Evolutionary conservation across 1,140 invertebrate genomes (phyloP).

Genomic region (Drosophila sproati): DNA sequence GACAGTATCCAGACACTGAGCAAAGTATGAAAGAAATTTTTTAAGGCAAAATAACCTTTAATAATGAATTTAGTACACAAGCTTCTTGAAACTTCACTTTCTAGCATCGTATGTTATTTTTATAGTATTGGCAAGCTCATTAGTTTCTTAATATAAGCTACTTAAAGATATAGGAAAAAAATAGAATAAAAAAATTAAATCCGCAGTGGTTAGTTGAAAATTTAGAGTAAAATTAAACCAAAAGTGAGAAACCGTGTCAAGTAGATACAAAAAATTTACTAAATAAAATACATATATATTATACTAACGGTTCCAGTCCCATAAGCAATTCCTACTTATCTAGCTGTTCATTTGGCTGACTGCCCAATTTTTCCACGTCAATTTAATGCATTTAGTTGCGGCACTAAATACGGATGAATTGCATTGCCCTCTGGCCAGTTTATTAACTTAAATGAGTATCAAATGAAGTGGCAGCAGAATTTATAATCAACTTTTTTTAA

Average conservation of each 20-base stretch:
- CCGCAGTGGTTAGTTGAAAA: too few species aligned
- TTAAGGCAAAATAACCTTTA: too few species aligned
- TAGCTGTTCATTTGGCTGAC: conserved; percentile 4
- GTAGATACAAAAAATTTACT: not conserved
- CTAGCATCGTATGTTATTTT: too few species aligned
- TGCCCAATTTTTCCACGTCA: conserved; percentile 27
- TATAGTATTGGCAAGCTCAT: too few species aligned
- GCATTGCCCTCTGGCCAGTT: conserved; percentile 30
- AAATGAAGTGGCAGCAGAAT: conserved; percentile 51
- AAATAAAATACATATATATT: not conserved
- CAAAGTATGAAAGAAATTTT: not conserved
- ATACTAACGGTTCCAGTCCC: not conserved
- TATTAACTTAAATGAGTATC: conserved; percentile 62
- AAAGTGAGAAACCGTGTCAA: too few species aligned
- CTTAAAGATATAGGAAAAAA: too few species aligned
- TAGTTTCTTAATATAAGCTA: too few species aligned
- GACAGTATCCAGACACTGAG: not conserved
- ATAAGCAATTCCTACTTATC: not conserved
- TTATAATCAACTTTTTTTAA: not conserved
- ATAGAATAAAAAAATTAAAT: too few species aligned
- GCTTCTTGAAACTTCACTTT: too few species aligned
- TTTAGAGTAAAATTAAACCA: too few species aligned
- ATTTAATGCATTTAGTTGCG: conserved; percentile 51
- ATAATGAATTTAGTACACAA: too few species aligned
- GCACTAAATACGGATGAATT: conserved; percentile 11